These are phyloP conservation scores for Chamaea fasciata DNA, from an alignment of 2,113 vertebrate species.

Conservation along the genomic window DNA sequence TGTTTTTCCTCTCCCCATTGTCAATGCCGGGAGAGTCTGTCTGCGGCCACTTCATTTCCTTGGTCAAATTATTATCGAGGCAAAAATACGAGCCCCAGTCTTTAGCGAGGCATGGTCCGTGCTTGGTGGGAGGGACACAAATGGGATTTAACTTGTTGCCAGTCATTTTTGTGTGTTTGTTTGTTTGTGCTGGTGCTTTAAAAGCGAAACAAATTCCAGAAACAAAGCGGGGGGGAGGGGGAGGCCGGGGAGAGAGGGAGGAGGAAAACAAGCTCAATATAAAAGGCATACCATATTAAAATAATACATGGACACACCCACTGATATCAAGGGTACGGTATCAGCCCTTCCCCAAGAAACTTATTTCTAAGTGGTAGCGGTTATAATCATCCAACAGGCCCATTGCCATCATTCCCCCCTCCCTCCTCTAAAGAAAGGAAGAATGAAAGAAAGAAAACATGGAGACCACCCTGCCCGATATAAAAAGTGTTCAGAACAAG, in stretches of 20 bases:
- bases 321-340: constrained; percentile 49
- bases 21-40: neutral
- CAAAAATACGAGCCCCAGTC: neutral
- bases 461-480: constrained; percentile 8
- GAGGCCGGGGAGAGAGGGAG: neutral
- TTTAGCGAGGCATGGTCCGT: constrained; percentile 24
- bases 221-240: neutral
- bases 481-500: neutral
- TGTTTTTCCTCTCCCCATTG: neutral
- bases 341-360: constrained; percentile 44
- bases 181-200: constrained; percentile 55
- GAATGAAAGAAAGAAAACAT: constrained; percentile 6
- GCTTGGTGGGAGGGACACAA: constrained; percentile 56
- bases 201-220: constrained; percentile 52
- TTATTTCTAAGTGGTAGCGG: constrained; percentile 26
- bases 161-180: constrained; percentile 48
- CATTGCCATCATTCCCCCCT: neutral
- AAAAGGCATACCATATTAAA: constrained; percentile 56
- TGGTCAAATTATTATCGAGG: neutral
- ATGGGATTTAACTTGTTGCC: constrained; percentile 54
- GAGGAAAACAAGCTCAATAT: constrained; percentile 28
- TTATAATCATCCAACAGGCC: constrained; percentile 4
- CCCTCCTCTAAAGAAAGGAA: neutral
- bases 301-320: constrained; percentile 43
- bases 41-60: neutral